These are phyloP conservation scores for Picathartes gymnocephalus DNA, from an alignment of 2,113 vertebrate species.

Conservation along the genomic window DNA sequence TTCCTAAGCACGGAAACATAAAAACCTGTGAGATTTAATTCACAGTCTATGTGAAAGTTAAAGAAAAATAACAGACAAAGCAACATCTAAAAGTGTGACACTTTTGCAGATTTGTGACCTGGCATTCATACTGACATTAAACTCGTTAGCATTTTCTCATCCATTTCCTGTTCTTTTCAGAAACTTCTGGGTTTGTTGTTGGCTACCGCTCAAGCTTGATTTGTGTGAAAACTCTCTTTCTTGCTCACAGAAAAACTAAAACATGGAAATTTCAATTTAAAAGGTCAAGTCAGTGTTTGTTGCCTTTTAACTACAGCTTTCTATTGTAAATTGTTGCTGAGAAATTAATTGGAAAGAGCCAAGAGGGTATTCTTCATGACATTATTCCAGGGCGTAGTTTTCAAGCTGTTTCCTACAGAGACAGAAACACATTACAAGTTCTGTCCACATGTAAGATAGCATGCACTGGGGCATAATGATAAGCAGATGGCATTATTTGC, in stretches of 20 bases:
- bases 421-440: constrained; percentile 4
- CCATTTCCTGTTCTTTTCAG: not conserved
- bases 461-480: constrained; percentile 41
- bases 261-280: constrained; percentile 10
- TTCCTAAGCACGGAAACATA: not conserved
- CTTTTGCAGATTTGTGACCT: not conserved
- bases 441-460: constrained; percentile 27
- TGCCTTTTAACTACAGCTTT: constrained; percentile 29
- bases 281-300: constrained; percentile 31
- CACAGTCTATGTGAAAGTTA: not conserved
- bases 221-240: not conserved
- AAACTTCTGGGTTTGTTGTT: not conserved
- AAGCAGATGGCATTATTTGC: constrained; percentile 63
- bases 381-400: constrained; percentile 9
- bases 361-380: constrained; percentile 19
- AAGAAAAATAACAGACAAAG: not conserved
- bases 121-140: not conserved
- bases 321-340: not conserved
- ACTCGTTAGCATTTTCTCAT: not conserved
- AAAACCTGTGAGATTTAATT: not conserved
- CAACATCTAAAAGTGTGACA: not conserved
- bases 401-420: constrained; percentile 43
- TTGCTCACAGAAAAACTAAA: not conserved
- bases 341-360: constrained; percentile 41
- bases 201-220: not conserved